These are phyloP conservation scores for Tringa solitaria DNA, from an alignment of 2,113 vertebrate genomes.

Conservation along the genomic window DNA sequence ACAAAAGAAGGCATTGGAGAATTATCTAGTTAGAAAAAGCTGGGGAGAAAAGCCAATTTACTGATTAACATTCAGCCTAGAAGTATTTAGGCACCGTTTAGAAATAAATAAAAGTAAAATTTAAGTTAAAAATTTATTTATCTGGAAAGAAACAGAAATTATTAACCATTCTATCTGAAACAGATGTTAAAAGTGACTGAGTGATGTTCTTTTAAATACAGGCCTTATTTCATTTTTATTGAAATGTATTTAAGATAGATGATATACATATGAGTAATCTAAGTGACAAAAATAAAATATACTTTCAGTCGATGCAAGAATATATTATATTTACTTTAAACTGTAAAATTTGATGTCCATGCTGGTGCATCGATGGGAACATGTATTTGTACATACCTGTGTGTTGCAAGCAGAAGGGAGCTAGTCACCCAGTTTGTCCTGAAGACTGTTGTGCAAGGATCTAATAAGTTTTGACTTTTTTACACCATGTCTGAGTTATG, in stretches of 20 bases:
- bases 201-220: neutral
- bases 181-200: neutral
- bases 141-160: neutral
- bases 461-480: slow-evolving; percentile 33
- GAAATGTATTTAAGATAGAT: neutral
- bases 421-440: neutral
- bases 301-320: neutral
- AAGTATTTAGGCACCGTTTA: neutral
- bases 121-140: neutral
- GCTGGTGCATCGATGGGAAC: neutral
- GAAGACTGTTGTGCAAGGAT: neutral
- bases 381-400: fast-evolving
- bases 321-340: neutral
- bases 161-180: neutral
- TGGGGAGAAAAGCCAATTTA: neutral
- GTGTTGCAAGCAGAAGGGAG: neutral
- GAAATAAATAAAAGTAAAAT: neutral
- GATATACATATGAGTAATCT: neutral
- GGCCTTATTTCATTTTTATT: neutral
- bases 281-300: neutral
- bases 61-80: neutral
- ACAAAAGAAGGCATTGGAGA: neutral
- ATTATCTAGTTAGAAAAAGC: neutral
- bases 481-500: slow-evolving; percentile 11
- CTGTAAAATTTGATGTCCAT: neutral